Evolutionary conservation across 2,888 invertebrate genomes (phyloP), one percentile per base, ranked within the genome.

Genomic region (Aradus depressus): DNA sequence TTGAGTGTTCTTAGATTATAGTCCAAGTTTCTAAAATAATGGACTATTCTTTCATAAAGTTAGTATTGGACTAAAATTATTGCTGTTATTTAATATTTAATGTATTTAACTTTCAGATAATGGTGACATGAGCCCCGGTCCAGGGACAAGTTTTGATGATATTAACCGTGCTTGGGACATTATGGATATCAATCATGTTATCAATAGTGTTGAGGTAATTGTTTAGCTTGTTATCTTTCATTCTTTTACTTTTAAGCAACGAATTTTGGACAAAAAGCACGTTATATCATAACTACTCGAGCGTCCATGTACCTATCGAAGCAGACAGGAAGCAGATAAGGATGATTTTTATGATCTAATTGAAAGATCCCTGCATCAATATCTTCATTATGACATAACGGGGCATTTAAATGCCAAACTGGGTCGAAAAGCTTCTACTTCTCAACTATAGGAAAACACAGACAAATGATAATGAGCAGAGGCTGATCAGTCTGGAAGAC

Each of bases 141-240:
- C 54, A 14, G 51, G 56, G 21, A 52, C 57, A 18, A 57, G 52
- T 28, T 65, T 65, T 12, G 61, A 64, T 14, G 70, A 70, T 56
- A 63, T 63, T 51, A 67, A 63, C 59, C 65, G 79, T 59, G 77
- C 79, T 14, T 83, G 82, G 83, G 79, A 79, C 63, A 77, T 82
- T 32, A 77, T 80, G 62, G 81, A 83, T 47, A 75, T 83, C 8
- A 59, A 57, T 31, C 51, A 54, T 34, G 56, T 60, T 21, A 80
- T 83, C 75, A 79, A 76, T 61, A 82, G 81, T 62, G 80, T 70
- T 81, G 76, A 83, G 81, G 83, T 79, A 58, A 37, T 38, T 31
- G n/a, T 14, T 31, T 6, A 5, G 31, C 22, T 39, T 28, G 22
- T 52, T 66, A 66, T 63, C 58, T 56, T 57, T 44, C 50, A 50